Conservation (phyloP, 2,113 vertebrate species). For the Euleptes europaea region DNA sequence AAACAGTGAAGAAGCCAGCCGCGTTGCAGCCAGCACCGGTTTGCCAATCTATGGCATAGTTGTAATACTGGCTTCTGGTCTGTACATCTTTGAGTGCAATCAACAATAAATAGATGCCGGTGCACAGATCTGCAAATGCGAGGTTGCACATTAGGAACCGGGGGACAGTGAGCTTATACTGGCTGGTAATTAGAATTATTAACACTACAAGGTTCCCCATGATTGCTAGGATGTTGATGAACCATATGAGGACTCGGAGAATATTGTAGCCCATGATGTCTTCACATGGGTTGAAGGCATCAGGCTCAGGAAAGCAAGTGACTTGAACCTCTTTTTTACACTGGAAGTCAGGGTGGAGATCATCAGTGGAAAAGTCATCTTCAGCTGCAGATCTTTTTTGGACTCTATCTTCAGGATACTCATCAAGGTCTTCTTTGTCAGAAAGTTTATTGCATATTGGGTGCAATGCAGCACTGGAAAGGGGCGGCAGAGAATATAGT, state of each 20-base stretch:
- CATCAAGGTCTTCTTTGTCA: constrained; percentile 58
- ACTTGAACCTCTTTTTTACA: constrained; percentile 80
- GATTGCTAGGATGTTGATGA: constrained; percentile 88
- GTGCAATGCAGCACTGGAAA: constrained; percentile 77
- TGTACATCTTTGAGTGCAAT: constrained; percentile 89
- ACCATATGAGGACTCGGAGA: constrained; percentile 91
- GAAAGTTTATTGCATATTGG: constrained; percentile 75
- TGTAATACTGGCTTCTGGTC: constrained; percentile 89
- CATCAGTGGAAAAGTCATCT: constrained; percentile 51
- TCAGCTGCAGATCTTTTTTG: constrained; percentile 50
- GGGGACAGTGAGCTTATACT: constrained; percentile 91
- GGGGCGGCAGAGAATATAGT: constrained; percentile 33
- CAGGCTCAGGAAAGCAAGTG: constrained; percentile 84
- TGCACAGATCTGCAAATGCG: constrained; percentile 95
- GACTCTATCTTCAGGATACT: constrained; percentile 23
- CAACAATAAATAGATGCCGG: constrained; percentile 90
- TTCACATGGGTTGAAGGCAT: constrained; percentile 95
- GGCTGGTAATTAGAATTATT: constrained; percentile 84
- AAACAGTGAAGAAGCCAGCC: constrained; percentile 94
- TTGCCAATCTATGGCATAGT: constrained; percentile 95
- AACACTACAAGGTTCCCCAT: constrained; percentile 87
- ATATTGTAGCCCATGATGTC: constrained; percentile 88
- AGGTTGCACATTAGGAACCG: constrained; percentile 97
- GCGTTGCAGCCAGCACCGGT: constrained; percentile 85
- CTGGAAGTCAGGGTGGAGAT: constrained; percentile 69